A percentile compares a stretch with the other conserved stretches of the same genome.
phyloP scores from a whole-genome alignment of 2,888 invertebrate genomes.

The Cheilosia scutellata region DNA sequence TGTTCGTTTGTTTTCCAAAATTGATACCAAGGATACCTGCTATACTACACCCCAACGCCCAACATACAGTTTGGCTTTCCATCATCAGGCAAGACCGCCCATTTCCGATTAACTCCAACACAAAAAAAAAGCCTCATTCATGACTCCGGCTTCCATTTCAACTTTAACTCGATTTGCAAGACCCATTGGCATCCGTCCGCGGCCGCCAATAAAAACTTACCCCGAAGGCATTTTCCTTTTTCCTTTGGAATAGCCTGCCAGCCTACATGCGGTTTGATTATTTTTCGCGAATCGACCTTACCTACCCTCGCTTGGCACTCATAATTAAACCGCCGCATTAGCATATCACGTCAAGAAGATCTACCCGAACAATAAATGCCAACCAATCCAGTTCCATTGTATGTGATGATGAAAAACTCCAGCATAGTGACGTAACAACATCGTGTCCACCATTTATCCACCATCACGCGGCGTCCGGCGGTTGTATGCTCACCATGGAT shows the following conservation, averaged over 20 bases:
- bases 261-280: conserved; percentile 48
- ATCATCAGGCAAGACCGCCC: conserved; percentile 48
- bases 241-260: not conserved
- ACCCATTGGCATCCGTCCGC: conserved; percentile 3
- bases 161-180: conserved; percentile 1
- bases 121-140: not conserved
- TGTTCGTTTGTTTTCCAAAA: conserved; percentile 7
- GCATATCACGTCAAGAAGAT: conserved; percentile 66
- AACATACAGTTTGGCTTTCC: not conserved
- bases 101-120: conserved; percentile 29
- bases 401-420: conserved; percentile 69
- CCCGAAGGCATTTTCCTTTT: conserved; percentile 59
- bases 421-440: conserved; percentile 63
- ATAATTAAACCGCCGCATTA: conserved; percentile 71
- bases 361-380: conserved; percentile 45
- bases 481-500: conserved; percentile 43
- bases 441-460: conserved; percentile 61
- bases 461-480: conserved; percentile 42
- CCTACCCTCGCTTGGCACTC: conserved; percentile 42
- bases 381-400: conserved; percentile 70
- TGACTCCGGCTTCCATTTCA: conserved; percentile 2
- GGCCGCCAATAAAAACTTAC: conserved; percentile 50
- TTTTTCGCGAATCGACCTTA: conserved; percentile 49
- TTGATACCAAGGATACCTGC: conserved; percentile 11
- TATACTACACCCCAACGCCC: not conserved